Conservation (phyloP, 2,113 vertebrate species). For the Hypocryptadius cinnamomeus region DNA sequence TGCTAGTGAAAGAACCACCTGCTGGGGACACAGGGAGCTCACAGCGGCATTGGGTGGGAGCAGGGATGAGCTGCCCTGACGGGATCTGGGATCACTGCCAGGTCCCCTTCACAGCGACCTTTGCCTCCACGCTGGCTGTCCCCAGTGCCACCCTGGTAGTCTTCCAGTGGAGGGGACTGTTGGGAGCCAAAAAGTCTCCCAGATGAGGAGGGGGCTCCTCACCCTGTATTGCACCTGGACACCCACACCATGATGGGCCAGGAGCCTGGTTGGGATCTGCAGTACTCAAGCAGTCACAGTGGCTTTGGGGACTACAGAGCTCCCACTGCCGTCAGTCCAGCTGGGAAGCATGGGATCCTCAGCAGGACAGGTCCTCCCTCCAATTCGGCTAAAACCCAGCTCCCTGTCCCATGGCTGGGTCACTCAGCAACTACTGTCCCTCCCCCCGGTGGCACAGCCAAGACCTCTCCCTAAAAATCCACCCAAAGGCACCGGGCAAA, state of each 20-base stretch:
- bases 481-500: neutral
- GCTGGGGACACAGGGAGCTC: neutral
- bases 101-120: neutral
- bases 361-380: neutral
- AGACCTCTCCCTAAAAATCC: neutral
- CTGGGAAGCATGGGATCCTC: neutral
- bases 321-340: accelerated
- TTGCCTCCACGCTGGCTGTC: neutral
- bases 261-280: too few species aligned
- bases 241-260: neutral
- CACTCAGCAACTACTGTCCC: neutral
- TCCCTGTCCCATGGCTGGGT: neutral
- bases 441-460: neutral
- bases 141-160: neutral
- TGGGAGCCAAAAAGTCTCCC: neutral
- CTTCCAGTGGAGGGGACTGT: neutral
- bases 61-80: neutral
- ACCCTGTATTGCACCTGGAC: too few species aligned
- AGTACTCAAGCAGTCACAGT: too few species aligned
- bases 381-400: neutral
- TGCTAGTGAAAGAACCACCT: neutral
- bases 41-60: neutral
- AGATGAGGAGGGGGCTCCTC: neutral
- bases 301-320: neutral
- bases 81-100: neutral